phyloP scores from a whole-genome alignment of 2,797 vertebrate species.

The Ispidina lecontei region DNA sequence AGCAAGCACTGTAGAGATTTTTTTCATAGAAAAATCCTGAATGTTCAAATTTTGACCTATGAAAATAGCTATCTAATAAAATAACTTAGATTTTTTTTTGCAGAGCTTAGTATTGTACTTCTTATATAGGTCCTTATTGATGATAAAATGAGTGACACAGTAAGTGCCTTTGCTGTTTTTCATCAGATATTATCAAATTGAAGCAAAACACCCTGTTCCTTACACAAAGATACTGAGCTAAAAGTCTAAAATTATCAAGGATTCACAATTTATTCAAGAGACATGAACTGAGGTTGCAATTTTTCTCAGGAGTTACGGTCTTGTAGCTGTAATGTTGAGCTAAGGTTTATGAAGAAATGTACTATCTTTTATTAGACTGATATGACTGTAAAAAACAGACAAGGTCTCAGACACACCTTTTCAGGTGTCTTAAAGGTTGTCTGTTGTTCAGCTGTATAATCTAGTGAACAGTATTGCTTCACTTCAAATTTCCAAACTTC shows the following conservation, averaged over 20 bases:
- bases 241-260: background rate
- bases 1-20: background rate
- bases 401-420: background rate
- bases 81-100: background rate
- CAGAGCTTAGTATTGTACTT: background rate
- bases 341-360: background rate
- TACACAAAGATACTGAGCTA: background rate
- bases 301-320: background rate
- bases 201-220: background rate
- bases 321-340: background rate
- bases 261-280: background rate
- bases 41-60: background rate
- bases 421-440: background rate
- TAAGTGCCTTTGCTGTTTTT: background rate
- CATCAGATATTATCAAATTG: background rate
- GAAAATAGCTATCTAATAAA: background rate
- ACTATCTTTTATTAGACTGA: background rate
- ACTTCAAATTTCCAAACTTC: background rate
- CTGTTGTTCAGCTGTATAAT: background rate
- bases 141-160: background rate
- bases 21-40: background rate
- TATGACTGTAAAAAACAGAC: background rate
- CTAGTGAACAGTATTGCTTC: background rate
- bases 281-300: background rate
- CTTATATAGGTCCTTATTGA: background rate